A percentile compares a stretch with the other conserved stretches of the same genome.
These are phyloP conservation scores for Gryon sp. DNA, from an alignment of 1,140 invertebrate species.

Conservation along the genomic window DNA sequence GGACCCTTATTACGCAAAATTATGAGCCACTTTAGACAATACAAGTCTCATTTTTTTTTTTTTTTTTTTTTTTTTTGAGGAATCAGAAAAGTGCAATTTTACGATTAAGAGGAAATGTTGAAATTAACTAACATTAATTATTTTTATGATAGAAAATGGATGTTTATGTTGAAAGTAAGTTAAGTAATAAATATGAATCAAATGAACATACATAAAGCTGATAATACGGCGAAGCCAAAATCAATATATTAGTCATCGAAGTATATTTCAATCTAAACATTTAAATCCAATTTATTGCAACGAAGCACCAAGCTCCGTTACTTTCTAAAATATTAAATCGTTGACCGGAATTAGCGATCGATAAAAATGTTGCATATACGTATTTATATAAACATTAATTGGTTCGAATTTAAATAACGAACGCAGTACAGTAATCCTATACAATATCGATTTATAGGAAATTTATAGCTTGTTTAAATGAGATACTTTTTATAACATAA, in stretches of 20 bases:
- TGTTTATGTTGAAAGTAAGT: too few species aligned
- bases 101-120: neutral
- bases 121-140: too few species aligned
- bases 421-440: neutral
- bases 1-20: slow-evolving; percentile 69
- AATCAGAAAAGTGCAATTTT: slow-evolving; percentile 30
- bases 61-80: too few species aligned
- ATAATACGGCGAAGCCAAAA: too few species aligned
- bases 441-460: slow-evolving; percentile 31
- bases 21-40: slow-evolving; percentile 65
- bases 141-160: too few species aligned
- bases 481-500: slow-evolving; percentile 6
- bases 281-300: slow-evolving; percentile 36
- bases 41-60: slow-evolving; percentile 44
- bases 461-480: slow-evolving; percentile 7
- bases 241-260: neutral
- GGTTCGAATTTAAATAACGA: slow-evolving; percentile 24
- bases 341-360: slow-evolving; percentile 25
- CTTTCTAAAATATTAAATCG: slow-evolving; percentile 45
- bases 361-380: slow-evolving; percentile 33
- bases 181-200: neutral
- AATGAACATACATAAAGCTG: neutral
- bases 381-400: slow-evolving; percentile 34
- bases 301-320: slow-evolving; percentile 7
- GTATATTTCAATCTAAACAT: slow-evolving; percentile 13